These are phyloP conservation scores for Cisticola juncidis DNA, from an alignment of 2,113 vertebrate genomes.

Conservation along the genomic window DNA sequence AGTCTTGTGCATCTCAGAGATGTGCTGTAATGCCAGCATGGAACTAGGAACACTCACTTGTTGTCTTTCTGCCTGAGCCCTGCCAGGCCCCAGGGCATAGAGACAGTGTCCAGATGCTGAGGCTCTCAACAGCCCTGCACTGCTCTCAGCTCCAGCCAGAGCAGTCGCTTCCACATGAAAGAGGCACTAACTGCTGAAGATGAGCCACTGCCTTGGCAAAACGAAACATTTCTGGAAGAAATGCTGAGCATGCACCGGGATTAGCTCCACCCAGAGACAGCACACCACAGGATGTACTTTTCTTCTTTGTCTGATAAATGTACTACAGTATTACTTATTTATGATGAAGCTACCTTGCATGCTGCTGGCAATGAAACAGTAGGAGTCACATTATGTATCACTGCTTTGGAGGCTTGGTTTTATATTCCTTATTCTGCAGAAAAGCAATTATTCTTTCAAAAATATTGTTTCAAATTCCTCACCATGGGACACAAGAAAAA, in stretches of 20 bases:
- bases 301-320: background rate
- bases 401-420: background rate
- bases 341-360: background rate
- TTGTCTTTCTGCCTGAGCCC: background rate
- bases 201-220: background rate
- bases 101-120: background rate
- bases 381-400: background rate
- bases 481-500: background rate
- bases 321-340: background rate
- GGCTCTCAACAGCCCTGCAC: background rate
- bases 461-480: background rate
- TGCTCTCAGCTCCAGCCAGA: background rate
- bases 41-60: accelerated
- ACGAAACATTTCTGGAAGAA: background rate
- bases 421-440: background rate
- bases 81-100: accelerated
- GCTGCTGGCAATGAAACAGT: background rate
- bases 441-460: background rate
- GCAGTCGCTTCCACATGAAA: background rate
- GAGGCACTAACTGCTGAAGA: background rate
- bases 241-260: background rate
- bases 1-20: background rate
- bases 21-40: accelerated
- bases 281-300: background rate
- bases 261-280: background rate